Evolutionary conservation across 2,113 vertebrate species (phyloP).

Genomic region (Xerus inauris): DNA sequence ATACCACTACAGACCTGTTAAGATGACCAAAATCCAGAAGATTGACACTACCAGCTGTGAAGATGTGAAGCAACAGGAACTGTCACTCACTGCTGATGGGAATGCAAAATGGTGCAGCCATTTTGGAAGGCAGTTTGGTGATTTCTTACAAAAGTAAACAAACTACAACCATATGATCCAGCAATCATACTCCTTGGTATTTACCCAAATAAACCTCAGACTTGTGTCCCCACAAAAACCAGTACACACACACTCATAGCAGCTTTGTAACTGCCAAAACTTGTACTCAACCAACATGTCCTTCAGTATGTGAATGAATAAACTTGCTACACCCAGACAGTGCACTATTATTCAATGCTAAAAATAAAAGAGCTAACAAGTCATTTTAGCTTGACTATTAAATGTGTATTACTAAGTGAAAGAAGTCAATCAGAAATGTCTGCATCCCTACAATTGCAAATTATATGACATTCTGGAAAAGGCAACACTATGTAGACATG

Average conservation of each 20-base stretch:
- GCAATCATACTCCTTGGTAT: background rate
- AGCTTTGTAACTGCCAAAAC: background rate
- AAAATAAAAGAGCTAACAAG: background rate
- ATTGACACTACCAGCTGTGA: background rate
- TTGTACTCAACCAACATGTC: background rate
- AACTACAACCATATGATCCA: background rate
- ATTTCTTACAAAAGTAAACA: background rate
- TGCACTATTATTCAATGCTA: background rate
- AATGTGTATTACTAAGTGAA: background rate
- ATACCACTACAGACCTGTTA: background rate
- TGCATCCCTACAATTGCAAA: background rate
- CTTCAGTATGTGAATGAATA: background rate
- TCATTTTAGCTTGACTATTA: no score
- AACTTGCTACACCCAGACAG: background rate
- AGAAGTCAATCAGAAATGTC: background rate
- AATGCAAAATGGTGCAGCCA: background rate
- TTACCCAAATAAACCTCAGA: background rate
- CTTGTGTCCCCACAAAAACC: no score
- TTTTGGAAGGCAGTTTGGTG: no score
- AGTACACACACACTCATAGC: no score
- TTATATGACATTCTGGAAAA: background rate
- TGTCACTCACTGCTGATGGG: background rate
- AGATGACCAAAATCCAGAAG: background rate
- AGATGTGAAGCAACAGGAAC: background rate
- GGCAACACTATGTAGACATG: background rate